Evolutionary conservation across 2,888 invertebrate genomes (phyloP).

Genomic region (Brachylomia viminalis): DNA sequence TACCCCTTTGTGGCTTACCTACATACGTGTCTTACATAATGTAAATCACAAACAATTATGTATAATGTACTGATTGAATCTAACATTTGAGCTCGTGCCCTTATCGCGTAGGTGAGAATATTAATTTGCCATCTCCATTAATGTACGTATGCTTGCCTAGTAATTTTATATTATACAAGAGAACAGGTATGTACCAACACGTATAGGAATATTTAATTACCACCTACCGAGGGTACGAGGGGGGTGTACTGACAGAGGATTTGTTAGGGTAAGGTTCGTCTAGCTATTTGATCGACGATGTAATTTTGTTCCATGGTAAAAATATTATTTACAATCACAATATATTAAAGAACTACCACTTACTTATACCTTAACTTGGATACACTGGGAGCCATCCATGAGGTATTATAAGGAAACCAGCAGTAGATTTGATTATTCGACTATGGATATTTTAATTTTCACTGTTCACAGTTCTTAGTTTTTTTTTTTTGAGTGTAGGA

Average conservation of each 20-base stretch:
- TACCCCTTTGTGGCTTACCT: neutral
- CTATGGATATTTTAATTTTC: too few species aligned
- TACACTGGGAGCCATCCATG: neutral
- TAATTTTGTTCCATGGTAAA: neutral
- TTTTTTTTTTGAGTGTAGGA: too few species aligned
- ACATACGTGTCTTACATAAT: neutral
- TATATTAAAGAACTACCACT: neutral
- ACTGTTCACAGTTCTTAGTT: neutral
- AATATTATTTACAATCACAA: neutral
- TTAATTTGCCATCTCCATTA: conserved; percentile 45
- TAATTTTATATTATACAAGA: conserved; percentile 25
- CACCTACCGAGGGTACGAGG: neutral
- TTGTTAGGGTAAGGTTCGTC: neutral
- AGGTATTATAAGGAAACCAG: neutral
- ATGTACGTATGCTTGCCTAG: conserved; percentile 13
- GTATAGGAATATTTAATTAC: conserved; percentile 27
- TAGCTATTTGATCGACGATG: neutral
- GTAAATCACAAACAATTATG: conserved; percentile 22
- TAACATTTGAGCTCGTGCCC: conserved; percentile 35
- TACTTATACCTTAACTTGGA: too few species aligned
- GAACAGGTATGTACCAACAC: conserved; percentile 8
- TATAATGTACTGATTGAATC: conserved; percentile 41
- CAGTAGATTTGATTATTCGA: neutral
- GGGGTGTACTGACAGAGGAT: neutral
- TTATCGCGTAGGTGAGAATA: conserved; percentile 32